Conservation (phyloP, 2,888 invertebrate genomes). For the Caenorhabditis drosophilae region DNA sequence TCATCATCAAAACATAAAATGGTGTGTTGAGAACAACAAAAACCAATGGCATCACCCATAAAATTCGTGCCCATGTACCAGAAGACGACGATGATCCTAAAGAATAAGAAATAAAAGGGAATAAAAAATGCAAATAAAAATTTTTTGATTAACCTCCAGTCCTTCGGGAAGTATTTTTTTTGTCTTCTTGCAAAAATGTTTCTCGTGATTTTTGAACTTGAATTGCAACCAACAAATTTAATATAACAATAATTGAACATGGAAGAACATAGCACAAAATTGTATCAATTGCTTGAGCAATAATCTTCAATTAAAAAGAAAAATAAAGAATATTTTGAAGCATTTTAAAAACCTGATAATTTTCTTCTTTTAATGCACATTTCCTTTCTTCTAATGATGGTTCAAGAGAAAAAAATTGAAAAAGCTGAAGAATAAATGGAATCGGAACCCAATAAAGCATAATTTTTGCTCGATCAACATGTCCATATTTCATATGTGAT, state of each 20-base stretch:
- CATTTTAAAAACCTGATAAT: conserved; percentile 37
- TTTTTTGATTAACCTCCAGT: too few relatives aligned
- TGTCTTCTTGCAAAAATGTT: conserved; percentile 30
- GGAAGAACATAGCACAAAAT: conserved; percentile 65
- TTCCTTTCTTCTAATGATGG: conserved; percentile 41
- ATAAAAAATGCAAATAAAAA: too few relatives aligned
- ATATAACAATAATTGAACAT: conserved; percentile 61
- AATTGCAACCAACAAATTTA: conserved; percentile 60
- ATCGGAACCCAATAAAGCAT: conserved; percentile 65
- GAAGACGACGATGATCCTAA: conserved; percentile 35
- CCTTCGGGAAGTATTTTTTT: conserved; percentile 38
- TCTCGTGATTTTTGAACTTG: conserved; percentile 49
- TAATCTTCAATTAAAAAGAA: conserved; percentile 40
- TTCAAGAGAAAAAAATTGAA: conserved; percentile 60
- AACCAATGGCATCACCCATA: conserved; percentile 67
- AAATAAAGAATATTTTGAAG: not conserved
- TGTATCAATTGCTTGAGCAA: conserved; percentile 59
- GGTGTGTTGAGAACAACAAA: conserved; percentile 67
- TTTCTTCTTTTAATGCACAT: conserved; percentile 43
- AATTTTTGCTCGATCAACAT: conserved; percentile 54
- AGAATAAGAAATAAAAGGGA: too few relatives aligned
- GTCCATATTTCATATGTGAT: conserved; percentile 60
- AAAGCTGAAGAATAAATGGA: conserved; percentile 64
- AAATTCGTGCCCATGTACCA: conserved; percentile 59
- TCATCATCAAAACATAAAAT: conserved; percentile 59